phyloP scores from a whole-genome alignment of 2,888 invertebrate genomes.

The Pelosia muscerda region DNA sequence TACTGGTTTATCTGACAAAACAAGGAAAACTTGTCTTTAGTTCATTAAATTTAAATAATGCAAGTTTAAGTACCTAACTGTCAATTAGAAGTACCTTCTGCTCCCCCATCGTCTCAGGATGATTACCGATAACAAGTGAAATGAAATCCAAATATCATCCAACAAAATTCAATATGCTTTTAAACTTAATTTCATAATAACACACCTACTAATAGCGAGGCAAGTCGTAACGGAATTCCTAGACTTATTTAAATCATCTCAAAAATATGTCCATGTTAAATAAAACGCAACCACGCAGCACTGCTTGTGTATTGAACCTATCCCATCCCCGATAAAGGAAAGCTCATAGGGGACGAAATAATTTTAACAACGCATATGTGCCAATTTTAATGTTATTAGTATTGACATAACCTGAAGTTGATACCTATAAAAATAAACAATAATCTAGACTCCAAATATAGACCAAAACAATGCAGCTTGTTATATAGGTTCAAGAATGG shows the following conservation, averaged over 20 bases:
- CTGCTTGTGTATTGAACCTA: neutral
- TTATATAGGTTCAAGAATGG: neutral
- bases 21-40: conserved; percentile 45
- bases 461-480: no score
- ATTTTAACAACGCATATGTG: no score
- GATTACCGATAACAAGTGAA: neutral
- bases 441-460: no score
- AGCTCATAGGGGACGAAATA: neutral
- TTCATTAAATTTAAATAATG: conserved; percentile 39
- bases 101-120: neutral
- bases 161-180: neutral
- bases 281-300: neutral
- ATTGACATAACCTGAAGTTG: no score
- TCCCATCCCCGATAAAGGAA: neutral
- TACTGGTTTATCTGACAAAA: conserved; percentile 54
- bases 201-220: neutral
- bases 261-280: neutral
- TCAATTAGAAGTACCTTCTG: conserved; percentile 24
- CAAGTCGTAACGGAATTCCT: neutral
- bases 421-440: no score
- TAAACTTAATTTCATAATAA: neutral
- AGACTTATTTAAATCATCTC: neutral
- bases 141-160: neutral
- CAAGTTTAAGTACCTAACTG: conserved; percentile 27
- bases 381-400: neutral